phyloP scores from a whole-genome alignment of 2,888 invertebrate genomes.

The Cephonodes hylas region DNA sequence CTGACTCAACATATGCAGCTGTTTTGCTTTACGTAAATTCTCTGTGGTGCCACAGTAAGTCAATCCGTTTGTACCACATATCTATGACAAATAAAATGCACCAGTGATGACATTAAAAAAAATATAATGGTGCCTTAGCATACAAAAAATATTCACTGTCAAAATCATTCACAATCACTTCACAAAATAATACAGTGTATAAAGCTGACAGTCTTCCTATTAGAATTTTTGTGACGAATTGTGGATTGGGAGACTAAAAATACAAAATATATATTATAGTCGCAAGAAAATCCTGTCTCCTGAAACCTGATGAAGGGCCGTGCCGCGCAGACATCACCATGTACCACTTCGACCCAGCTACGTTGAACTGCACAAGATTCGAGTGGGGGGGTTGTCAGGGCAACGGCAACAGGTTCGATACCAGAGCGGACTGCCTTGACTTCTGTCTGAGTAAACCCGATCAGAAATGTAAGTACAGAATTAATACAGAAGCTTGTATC shows the following conservation, averaged over 20 bases:
- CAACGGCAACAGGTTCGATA: conserved; percentile 65
- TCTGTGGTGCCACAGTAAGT: too few species aligned
- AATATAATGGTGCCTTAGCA: too few species aligned
- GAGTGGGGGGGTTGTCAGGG: conserved; percentile 72
- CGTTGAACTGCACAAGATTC: conserved; percentile 42
- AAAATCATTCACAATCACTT: too few species aligned
- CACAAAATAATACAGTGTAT: too few species aligned
- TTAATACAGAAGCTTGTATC: too few species aligned
- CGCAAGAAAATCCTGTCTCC: conserved; percentile 47
- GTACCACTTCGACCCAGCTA: conserved; percentile 48
- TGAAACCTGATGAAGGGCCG: conserved; percentile 58
- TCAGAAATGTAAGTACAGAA: conserved; percentile 44
- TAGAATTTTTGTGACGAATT: background rate
- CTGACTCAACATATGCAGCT: too few species aligned
- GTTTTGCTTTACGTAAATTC: too few species aligned
- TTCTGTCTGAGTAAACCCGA: conserved; percentile 43
- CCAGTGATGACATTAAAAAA: too few species aligned
- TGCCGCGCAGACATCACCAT: conserved; percentile 57
- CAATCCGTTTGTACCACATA: too few species aligned
- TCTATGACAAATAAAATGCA: too few species aligned
- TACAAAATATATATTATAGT: conserved; percentile 35
- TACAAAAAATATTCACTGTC: too few species aligned
- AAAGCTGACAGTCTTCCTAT: too few species aligned
- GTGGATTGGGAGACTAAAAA: background rate
- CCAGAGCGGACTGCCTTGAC: conserved; percentile 33